These are phyloP conservation scores for Zaprionus camerounensis DNA, from an alignment of 1,140 invertebrate genomes.

Conservation along the genomic window DNA sequence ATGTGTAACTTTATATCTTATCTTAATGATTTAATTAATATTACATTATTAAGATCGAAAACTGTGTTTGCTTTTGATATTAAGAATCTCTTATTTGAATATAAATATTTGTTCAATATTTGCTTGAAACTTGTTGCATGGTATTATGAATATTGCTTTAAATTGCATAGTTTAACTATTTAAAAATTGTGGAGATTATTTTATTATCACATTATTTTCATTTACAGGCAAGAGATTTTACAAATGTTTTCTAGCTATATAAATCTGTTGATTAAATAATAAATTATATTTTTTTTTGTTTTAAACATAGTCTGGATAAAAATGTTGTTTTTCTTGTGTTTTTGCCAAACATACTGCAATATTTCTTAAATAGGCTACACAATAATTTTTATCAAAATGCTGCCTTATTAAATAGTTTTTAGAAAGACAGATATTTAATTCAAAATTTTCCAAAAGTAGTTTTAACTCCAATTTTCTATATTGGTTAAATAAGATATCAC, in stretches of 20 bases:
- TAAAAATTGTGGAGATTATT: slow-evolving; percentile 79
- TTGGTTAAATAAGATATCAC: slow-evolving; percentile 24
- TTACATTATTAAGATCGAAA: slow-evolving; percentile 73
- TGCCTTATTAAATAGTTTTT: slow-evolving; percentile 9
- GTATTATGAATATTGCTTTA: slow-evolving; percentile 76
- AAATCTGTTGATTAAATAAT: slow-evolving; percentile 54
- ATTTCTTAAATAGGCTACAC: slow-evolving; percentile 22
- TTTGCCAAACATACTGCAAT: slow-evolving; percentile 9
- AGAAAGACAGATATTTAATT: slow-evolving; percentile 26
- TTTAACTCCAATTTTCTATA: slow-evolving; percentile 25
- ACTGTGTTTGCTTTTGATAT: slow-evolving; percentile 67
- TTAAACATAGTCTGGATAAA: slow-evolving; percentile 39
- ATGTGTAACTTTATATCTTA: slow-evolving; percentile 71
- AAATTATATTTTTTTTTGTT: slow-evolving; percentile 30
- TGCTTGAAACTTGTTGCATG: slow-evolving; percentile 68
- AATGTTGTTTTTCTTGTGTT: slow-evolving; percentile 5
- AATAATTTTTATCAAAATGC: slow-evolving; percentile 24
- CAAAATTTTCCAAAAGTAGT: slow-evolving; percentile 16
- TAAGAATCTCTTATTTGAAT: slow-evolving; percentile 64
- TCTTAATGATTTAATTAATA: slow-evolving; percentile 61
- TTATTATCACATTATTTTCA: slow-evolving; percentile 82
- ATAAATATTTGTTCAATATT: slow-evolving; percentile 74
- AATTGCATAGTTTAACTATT: slow-evolving; percentile 80
- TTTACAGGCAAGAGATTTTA: slow-evolving; percentile 80
- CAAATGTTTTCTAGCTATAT: slow-evolving; percentile 71